Base-by-base conservation (phyloP, 1,140 invertebrate species). In the Papilio dardanus region DNA sequence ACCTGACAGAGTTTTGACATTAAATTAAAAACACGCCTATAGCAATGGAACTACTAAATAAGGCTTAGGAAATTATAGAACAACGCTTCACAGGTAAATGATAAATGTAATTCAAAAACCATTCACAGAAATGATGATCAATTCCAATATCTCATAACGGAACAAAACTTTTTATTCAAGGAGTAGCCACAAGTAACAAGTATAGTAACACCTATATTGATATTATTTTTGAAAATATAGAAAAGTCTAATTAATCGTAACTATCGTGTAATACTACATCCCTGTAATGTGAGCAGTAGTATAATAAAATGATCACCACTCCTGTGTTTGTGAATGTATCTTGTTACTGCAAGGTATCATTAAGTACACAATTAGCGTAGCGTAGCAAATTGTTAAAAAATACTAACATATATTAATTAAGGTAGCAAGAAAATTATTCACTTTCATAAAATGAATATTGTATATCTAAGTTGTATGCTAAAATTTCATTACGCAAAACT, bases 301-400 rank as follows among this genome's bases (percentile, higher is more conserved):
- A 24, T 10, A 16, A 21, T 46, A 54, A 71, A 71, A 50, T 24
- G 24, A 31, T 54, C 42, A 62, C 54, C 54, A 62, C 12, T 30
- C 21, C 24, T 12, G 21, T 3, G 5, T 30, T 30, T 2, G n/a
- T n/a, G 12, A 28, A 62, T 62, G 10, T 62, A 50, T 16, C n/a
- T 71, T 50, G 40, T 71, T 50, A 75, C 42, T 58, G 69, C 65
- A 75, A 65, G 77, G 40, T 46, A 79, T 71, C 54, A 81, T 87
- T 88, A 88, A 88, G 86, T 88, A 88, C 76, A 79, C 69, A 81
- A 81, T 79, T 77, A 83, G 75, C 74, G 77, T 78, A 79, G 79
- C 79, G 77, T 78, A 77, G 76, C 76, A 77, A 77, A 73, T 78
- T 79, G 42, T 79, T 78, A 62, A 75, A n/a, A 74, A 65, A 68